Conservation (phyloP, 1,140 invertebrate species). For the Triops cancriformis region DNA sequence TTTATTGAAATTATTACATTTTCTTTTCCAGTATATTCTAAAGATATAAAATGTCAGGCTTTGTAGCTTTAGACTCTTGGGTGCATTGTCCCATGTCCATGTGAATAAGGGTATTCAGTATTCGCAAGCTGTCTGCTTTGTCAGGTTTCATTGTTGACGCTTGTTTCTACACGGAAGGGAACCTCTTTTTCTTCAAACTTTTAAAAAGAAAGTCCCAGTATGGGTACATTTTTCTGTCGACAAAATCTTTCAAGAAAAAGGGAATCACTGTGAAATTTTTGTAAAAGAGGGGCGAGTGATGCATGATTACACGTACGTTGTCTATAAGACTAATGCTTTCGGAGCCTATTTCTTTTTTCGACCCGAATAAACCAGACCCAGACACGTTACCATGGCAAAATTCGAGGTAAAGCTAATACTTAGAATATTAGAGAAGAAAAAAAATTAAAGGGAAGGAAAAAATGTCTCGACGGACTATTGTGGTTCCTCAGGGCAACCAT, state of each 20-base stretch:
- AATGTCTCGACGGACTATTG: background rate
- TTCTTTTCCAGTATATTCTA: too few relatives aligned
- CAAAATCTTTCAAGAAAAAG: background rate
- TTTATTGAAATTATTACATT: too few relatives aligned
- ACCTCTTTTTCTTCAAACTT: too few relatives aligned
- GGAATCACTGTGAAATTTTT: background rate
- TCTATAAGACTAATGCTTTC: background rate
- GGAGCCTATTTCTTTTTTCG: background rate
- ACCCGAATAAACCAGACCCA: background rate
- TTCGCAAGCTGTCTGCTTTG: too few relatives aligned
- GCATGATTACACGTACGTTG: background rate
- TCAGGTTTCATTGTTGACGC: too few relatives aligned
- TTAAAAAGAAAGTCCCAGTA: too few relatives aligned
- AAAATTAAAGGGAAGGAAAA: background rate
- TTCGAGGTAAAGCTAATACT: background rate
- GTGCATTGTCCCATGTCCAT: too few relatives aligned
- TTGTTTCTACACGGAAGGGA: too few relatives aligned
- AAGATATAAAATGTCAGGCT: too few relatives aligned
- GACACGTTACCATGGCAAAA: background rate
- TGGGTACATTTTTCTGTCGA: background rate
- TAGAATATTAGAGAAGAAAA: background rate
- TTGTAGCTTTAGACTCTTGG: too few relatives aligned
- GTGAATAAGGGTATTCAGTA: too few relatives aligned
- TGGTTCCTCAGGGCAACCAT: slow-evolving; percentile 8
- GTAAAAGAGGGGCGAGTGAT: background rate